Conservation (phyloP, 2,797 vertebrate species). For the Esox lucius region DNA sequence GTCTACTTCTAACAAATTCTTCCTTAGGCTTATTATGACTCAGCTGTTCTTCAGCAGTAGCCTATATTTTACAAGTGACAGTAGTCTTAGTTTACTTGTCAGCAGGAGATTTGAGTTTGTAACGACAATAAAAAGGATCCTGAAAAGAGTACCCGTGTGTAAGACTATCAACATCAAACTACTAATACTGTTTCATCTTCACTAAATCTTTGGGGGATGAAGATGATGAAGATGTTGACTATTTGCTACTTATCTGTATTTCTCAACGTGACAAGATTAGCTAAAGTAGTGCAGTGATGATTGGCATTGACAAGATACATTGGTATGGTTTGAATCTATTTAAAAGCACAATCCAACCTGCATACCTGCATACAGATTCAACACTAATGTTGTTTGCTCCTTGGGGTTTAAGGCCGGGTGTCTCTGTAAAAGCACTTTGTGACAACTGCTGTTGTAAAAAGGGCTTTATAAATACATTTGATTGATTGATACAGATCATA, state of each 20-base stretch:
- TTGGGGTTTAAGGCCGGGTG: too few species aligned
- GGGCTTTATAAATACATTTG: too few species aligned
- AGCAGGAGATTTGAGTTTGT: neutral
- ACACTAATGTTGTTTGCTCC: too few species aligned
- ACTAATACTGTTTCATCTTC: neutral
- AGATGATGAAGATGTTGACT: neutral
- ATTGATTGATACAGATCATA: too few species aligned
- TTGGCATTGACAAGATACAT: constrained; percentile 23
- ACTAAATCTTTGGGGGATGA: neutral
- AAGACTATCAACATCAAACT: constrained; percentile 1
- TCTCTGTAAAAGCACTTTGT: too few species aligned
- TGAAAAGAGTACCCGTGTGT: neutral
- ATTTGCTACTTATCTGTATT: constrained; percentile 27
- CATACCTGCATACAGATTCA: too few species aligned
- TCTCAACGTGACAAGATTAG: constrained; percentile 34
- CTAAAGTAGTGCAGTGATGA: constrained; percentile 43
- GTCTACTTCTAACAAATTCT: constrained; percentile 37
- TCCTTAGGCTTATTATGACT: constrained; percentile 13
- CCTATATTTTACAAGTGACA: neutral
- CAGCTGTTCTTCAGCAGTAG: neutral
- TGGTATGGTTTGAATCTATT: constrained; percentile 32
- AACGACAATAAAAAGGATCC: neutral
- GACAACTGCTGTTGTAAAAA: too few species aligned
- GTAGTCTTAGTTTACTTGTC: neutral
- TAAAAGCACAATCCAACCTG: too few species aligned